A percentile compares a stretch with the other conserved stretches of the same genome.
These are phyloP conservation scores for Euspilapteryx auroguttella DNA, from an alignment of 2,888 invertebrate genomes.

Conservation along the genomic window DNA sequence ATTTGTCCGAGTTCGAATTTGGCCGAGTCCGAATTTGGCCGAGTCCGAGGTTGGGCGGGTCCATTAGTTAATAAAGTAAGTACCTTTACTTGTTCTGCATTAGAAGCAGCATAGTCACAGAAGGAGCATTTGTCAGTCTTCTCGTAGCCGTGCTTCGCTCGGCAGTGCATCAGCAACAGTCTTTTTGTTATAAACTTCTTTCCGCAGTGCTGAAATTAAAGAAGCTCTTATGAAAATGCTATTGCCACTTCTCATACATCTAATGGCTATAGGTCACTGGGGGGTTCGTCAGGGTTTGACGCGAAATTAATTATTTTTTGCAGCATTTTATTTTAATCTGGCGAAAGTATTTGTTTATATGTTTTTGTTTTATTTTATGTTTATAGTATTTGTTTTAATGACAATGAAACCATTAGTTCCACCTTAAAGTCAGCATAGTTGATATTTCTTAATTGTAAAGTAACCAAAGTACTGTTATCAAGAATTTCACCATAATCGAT, in stretches of 20 bases:
- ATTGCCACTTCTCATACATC: not conserved
- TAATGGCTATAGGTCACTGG: not conserved
- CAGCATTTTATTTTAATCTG: too few relatives aligned
- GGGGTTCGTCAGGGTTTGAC: not conserved
- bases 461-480: constrained; percentile 11
- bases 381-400: too few relatives aligned
- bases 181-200: constrained; percentile 1
- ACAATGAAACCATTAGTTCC: too few relatives aligned
- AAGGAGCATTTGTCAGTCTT: constrained; percentile 3
- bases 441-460: not conserved
- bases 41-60: too few relatives aligned
- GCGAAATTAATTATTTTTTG: too few relatives aligned
- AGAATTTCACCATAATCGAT: not conserved
- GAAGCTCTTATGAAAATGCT: too few relatives aligned
- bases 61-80: too few relatives aligned
- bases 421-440: too few relatives aligned
- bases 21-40: too few relatives aligned
- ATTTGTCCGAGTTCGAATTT: too few relatives aligned
- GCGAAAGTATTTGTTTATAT: too few relatives aligned
- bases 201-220: constrained; percentile 5
- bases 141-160: constrained; percentile 3
- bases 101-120: constrained; percentile 17
- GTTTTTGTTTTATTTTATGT: too few relatives aligned
- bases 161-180: constrained; percentile 1
- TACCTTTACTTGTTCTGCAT: constrained; percentile 20